A percentile compares a stretch with the other conserved stretches of the same genome.
Evolutionary conservation across 2,113 vertebrate species (phyloP).

Genomic region (Oreochromis spilurus): DNA sequence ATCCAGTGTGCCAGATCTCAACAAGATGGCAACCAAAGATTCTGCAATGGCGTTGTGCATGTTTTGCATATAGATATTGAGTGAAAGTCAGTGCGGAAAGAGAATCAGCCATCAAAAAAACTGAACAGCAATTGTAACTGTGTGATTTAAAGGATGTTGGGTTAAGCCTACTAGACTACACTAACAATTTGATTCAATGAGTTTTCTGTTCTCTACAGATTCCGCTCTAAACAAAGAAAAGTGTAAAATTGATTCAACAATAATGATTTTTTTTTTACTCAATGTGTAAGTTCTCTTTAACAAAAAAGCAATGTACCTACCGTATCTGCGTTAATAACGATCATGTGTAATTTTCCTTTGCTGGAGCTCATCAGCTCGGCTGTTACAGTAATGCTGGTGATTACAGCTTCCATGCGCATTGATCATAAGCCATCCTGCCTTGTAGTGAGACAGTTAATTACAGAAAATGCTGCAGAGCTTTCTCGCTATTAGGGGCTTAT

Average conservation of each 20-base stretch:
- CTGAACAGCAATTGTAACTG: neutral
- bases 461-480: conserved; percentile 1
- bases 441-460: conserved; percentile 23
- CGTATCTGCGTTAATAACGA: neutral
- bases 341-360: neutral
- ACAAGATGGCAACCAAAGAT: neutral
- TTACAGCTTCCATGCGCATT: conserved; percentile 18
- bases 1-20: neutral
- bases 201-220: neutral
- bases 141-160: neutral
- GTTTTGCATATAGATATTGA: neutral
- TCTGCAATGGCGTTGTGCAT: neutral
- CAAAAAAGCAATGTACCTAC: neutral
- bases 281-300: neutral
- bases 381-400: neutral
- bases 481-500: neutral
- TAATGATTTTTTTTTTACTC: neutral
- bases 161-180: neutral
- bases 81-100: neutral
- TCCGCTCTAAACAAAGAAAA: neutral
- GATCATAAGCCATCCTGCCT: neutral
- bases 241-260: neutral
- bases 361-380: neutral
- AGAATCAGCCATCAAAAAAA: neutral
- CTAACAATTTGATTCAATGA: neutral